Evolutionary conservation across 2,888 invertebrate species (phyloP).

Genomic region (Acrobeloides nanus): DNA sequence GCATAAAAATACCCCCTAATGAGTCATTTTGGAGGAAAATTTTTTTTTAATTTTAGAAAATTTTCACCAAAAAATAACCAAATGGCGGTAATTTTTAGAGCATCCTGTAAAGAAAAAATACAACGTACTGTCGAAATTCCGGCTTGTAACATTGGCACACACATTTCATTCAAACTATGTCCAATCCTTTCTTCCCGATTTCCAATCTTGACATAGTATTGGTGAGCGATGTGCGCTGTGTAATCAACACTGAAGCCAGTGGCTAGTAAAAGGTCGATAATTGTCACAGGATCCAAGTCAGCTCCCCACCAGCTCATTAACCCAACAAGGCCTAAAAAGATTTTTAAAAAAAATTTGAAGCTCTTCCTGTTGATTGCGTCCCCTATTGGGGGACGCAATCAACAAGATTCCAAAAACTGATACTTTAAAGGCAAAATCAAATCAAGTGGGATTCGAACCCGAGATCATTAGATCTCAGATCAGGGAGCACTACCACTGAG

Average conservation of each 20-base stretch:
- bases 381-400: too few species aligned
- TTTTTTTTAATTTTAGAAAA: too few species aligned
- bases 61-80: too few species aligned
- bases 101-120: not conserved
- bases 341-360: too few species aligned
- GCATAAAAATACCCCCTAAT: too few species aligned
- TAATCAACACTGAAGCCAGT: constrained; percentile 49
- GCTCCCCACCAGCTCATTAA: constrained; percentile 48
- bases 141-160: constrained; percentile 42
- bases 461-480: too few species aligned
- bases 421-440: too few species aligned
- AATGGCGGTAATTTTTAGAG: not conserved
- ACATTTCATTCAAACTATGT: constrained; percentile 41
- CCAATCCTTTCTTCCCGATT: constrained; percentile 37
- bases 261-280: constrained; percentile 47
- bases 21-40: too few species aligned
- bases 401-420: too few species aligned
- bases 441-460: too few species aligned
- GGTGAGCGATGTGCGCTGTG: constrained; percentile 48
- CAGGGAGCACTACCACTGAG: too few species aligned
- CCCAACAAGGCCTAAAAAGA: constrained; percentile 46
- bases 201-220: constrained; percentile 38
- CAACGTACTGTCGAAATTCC: constrained; percentile 16
- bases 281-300: constrained; percentile 50
- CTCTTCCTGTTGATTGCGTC: not conserved